A percentile compares a stretch with the other conserved stretches of the same genome.
These are phyloP conservation scores for Nycticorax nycticorax DNA, from an alignment of 2,113 vertebrate species.

Conservation along the genomic window DNA sequence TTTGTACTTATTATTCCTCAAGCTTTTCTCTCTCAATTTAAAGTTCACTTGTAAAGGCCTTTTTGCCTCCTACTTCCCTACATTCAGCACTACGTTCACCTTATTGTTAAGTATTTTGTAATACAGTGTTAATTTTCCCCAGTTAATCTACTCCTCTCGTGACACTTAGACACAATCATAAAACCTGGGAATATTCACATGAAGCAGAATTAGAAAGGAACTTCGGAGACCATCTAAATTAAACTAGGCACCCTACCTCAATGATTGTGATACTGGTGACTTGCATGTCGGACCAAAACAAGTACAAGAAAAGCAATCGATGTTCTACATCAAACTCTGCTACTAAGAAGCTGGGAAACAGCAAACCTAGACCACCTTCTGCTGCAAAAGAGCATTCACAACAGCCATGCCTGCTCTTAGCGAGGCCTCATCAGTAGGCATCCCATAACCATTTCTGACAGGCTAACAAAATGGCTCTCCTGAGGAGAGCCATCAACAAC, in stretches of 20 bases:
- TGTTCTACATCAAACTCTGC: neutral
- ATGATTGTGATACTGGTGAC: neutral
- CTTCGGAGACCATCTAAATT: neutral
- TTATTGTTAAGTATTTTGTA: neutral
- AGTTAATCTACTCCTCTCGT: neutral
- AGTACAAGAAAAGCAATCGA: neutral
- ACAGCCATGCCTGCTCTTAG: neutral
- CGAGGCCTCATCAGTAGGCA: neutral
- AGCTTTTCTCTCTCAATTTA: neutral
- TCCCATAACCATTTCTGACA: neutral
- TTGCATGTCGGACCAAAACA: neutral
- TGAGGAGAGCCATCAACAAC: constrained; percentile 1
- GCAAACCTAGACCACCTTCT: neutral
- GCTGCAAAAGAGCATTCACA: neutral
- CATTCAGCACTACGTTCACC: neutral
- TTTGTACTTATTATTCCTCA: neutral
- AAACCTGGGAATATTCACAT: neutral
- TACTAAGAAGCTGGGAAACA: neutral
- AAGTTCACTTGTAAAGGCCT: neutral
- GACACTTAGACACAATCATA: neutral
- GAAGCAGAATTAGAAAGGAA: neutral
- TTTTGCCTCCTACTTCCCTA: neutral
- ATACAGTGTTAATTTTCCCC: neutral
- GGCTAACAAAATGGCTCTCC: constrained; percentile 21
- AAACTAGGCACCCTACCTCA: neutral